Conservation (phyloP, 2,113 vertebrate genomes). For the Phylloscopus trochilus region DNA sequence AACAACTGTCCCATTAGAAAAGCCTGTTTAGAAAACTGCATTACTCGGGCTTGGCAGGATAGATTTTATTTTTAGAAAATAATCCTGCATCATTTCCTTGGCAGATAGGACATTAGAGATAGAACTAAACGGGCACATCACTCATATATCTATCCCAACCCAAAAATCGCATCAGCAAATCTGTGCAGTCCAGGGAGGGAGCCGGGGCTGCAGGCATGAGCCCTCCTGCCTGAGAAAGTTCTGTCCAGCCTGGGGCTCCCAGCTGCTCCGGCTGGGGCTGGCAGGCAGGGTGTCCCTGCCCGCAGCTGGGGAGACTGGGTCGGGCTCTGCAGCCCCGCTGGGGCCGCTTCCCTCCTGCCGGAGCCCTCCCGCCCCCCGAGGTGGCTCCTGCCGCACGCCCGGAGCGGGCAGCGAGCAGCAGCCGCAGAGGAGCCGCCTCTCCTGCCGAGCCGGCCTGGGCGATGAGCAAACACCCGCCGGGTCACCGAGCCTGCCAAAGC, state of each 20-base stretch:
- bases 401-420: neutral
- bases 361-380: neutral
- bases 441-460: neutral
- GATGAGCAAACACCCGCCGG: neutral
- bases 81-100: neutral
- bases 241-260: neutral
- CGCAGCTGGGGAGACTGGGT: fast-evolving
- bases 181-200: fast-evolving
- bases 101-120: neutral
- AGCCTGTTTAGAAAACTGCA: neutral
- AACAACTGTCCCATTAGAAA: neutral
- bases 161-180: neutral
- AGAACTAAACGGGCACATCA: neutral
- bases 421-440: neutral
- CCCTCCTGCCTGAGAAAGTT: neutral
- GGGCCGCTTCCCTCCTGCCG: neutral
- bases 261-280: fast-evolving
- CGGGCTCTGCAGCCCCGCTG: fast-evolving
- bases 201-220: fast-evolving
- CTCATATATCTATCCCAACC: neutral
- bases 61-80: neutral
- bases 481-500: neutral
- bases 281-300: neutral
- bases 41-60: neutral
- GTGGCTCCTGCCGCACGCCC: fast-evolving